Base-by-base conservation (phyloP, 2,797 vertebrate genomes). In the Cryptoblepharus egeriae region DNA sequence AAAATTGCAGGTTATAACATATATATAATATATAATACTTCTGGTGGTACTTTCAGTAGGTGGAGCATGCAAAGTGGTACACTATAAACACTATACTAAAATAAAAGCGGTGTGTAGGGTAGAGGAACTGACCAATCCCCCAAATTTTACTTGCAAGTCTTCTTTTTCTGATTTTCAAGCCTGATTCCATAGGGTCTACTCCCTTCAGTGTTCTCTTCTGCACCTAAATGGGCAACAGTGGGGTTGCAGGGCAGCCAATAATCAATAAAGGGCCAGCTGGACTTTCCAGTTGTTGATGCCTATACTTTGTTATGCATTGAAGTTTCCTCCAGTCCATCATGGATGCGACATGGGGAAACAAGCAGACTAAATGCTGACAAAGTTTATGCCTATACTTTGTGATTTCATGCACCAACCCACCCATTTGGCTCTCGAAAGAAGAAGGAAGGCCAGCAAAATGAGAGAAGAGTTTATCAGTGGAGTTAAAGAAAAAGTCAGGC, bases 401-500 rank as follows among this genome's bases (percentile, higher is more conserved):
- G 39, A 15, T 37, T 70, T 11, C 26, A 70, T 42, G 37, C 35
- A 39, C 39, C 39, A 28, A 42, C 67, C 22, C 26, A 69, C 10
- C 39, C 45, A 45, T 28, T 11, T 16, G 68, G 1, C 1, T 39
- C 45, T 69, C 82, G 39, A 64, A 75, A 79, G 39, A 63, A 61
- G 18, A 15, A 39, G 77, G 3, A 20, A 58, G 28, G 52, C 28
- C 49, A 68, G 1, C 28, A 69, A 28, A 1, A 81, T 35, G 42
- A 8, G 4, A 82, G 49, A 60, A 77, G 30, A 0, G 0, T 57
- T 82, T 79, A 71, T 80, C 60, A 65, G 1, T n/a, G 26, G 1
- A 57, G 24, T 73, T 80, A 80, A 81, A 0, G 78, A 32, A 73
- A 32, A 37, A 81, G 80, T 37, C 28, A 4, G 45, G 84, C 64